Conservation (phyloP, 2,888 invertebrate species). For the Eulithis testata region DNA sequence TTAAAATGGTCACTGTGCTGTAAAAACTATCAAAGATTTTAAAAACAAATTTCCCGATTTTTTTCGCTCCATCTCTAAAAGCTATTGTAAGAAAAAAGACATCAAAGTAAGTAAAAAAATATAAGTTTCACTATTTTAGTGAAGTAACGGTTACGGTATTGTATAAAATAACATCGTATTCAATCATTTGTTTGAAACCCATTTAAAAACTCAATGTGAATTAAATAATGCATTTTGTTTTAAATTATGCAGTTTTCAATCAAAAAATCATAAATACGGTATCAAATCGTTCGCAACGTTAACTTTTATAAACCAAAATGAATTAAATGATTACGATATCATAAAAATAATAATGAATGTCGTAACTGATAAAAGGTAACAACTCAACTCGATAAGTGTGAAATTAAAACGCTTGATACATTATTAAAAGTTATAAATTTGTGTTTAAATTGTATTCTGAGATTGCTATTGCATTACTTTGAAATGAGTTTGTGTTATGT, state of each 20-base stretch:
- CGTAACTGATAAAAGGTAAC: slow-evolving; percentile 31
- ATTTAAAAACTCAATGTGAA: too few relatives aligned
- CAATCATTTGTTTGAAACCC: too few relatives aligned
- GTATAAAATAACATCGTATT: too few relatives aligned
- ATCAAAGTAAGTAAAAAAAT: too few relatives aligned
- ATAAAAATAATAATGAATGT: slow-evolving; percentile 28
- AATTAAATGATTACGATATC: slow-evolving; percentile 29
- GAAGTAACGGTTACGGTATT: too few relatives aligned
- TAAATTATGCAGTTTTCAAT: slow-evolving; percentile 26
- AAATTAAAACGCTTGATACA: slow-evolving; percentile 58
- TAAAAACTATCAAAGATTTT: too few relatives aligned
- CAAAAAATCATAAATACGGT: slow-evolving; percentile 22
- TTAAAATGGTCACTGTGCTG: too few relatives aligned
- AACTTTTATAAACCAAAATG: slow-evolving; percentile 21
- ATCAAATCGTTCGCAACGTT: slow-evolving; percentile 25
- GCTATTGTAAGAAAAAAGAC: too few relatives aligned
- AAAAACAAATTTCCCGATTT: too few relatives aligned
- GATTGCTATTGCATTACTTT: slow-evolving; percentile 25
- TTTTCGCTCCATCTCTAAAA: too few relatives aligned
- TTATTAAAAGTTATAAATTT: slow-evolving; percentile 54
- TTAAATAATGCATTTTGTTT: slow-evolving; percentile 11
- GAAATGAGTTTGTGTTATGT: neutral
- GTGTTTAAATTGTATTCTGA: slow-evolving; percentile 25
- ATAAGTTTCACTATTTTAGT: too few relatives aligned
- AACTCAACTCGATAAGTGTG: slow-evolving; percentile 56